Evolutionary conservation across 2,888 invertebrate species (phyloP).

Genomic region (Ennomos fuscantarius): DNA sequence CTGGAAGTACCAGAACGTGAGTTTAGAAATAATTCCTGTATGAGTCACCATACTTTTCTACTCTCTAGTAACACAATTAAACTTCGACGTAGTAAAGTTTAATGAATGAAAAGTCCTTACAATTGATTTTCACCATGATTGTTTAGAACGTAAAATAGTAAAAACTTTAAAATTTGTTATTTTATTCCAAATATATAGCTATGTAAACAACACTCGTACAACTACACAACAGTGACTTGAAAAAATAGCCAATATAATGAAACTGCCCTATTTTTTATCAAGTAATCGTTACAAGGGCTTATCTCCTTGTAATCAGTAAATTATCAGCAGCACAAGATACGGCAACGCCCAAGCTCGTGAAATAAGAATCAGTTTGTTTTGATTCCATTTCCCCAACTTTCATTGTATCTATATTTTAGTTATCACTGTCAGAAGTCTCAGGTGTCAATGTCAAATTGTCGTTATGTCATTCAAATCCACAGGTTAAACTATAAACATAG

Average conservation of each 20-base stretch:
- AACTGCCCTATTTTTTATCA: conserved; percentile 56
- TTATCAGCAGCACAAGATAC: conserved; percentile 63
- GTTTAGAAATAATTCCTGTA: conserved; percentile 41
- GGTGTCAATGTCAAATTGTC: no score
- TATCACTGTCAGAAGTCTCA: no score
- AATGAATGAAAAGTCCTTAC: conserved; percentile 58
- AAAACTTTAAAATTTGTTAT: conserved; percentile 7
- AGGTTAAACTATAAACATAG: background rate
- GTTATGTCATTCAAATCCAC: no score
- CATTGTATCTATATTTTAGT: background rate
- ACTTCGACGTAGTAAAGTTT: conserved; percentile 25
- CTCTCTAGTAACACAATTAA: conserved; percentile 18
- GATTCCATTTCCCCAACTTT: conserved; percentile 40
- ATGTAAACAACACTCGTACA: conserved; percentile 24
- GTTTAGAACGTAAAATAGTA: background rate
- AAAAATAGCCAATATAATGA: conserved; percentile 43
- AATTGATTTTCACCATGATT: background rate
- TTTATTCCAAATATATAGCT: conserved; percentile 9
- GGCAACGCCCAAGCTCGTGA: conserved; percentile 68
- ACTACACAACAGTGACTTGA: conserved; percentile 16
- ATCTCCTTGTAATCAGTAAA: conserved; percentile 71
- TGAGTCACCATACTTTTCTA: conserved; percentile 59
- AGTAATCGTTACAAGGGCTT: conserved; percentile 53
- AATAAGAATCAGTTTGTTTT: conserved; percentile 55
- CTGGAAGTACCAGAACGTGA: conserved; percentile 39